These are phyloP conservation scores for Chrysochloris asiatica DNA, from an alignment of 2,113 vertebrate genomes.

Conservation along the genomic window DNA sequence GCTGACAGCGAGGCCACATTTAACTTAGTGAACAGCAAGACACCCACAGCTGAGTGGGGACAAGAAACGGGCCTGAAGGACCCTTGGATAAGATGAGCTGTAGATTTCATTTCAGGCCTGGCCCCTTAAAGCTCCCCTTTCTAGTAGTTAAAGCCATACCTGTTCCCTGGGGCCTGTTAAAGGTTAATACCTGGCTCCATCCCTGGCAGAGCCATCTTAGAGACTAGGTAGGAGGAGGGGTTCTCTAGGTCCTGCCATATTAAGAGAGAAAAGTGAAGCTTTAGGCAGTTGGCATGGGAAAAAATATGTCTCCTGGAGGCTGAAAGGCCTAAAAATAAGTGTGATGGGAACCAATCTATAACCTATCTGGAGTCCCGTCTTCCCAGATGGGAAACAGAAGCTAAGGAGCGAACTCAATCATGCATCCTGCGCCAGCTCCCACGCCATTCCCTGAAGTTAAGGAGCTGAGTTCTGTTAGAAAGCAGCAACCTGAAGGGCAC, in stretches of 20 bases:
- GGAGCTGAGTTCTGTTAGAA: not conserved
- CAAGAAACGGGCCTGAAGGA: not conserved
- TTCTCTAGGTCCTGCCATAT: not conserved
- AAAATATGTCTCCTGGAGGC: too few species aligned
- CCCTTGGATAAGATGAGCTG: not conserved
- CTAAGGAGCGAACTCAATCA: not conserved
- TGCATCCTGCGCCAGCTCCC: not conserved
- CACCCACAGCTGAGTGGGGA: not conserved
- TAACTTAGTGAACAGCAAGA: not conserved
- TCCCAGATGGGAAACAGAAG: not conserved
- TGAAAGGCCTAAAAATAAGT: not conserved
- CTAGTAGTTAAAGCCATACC: constrained; percentile 30
- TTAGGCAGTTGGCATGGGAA: not conserved
- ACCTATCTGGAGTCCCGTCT: not conserved
- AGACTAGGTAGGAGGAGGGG: not conserved
- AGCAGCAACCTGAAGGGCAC: constrained; percentile 46
- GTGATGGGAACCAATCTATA: not conserved
- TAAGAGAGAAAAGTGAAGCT: not conserved
- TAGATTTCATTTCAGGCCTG: constrained; percentile 31
- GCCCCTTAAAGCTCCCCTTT: constrained; percentile 53
- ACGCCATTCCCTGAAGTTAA: too few species aligned
- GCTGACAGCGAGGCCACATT: not conserved
- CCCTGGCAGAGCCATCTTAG: constrained; percentile 45
- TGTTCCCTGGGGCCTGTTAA: constrained; percentile 23
- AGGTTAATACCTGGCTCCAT: constrained; percentile 50